phyloP scores from a whole-genome alignment of 1,140 invertebrate genomes.

The Orchesella cincta region DNA sequence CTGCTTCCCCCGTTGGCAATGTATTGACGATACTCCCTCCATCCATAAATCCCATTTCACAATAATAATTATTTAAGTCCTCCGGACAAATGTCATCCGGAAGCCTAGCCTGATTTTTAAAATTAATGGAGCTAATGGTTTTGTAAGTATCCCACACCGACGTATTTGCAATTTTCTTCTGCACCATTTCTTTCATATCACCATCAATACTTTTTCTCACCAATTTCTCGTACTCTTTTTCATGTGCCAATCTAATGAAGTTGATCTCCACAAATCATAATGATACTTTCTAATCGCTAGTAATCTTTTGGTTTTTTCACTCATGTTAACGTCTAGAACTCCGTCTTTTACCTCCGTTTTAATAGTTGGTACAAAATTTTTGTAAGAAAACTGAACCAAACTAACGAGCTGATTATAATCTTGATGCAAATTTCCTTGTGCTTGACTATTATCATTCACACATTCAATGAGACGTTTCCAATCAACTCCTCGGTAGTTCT shows the following conservation, averaged over 20 bases:
- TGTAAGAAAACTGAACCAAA: not conserved
- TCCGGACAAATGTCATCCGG: not conserved
- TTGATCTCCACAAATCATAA: not conserved
- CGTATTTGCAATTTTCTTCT: not conserved
- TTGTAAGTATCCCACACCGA: not conserved
- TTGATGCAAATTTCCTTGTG: not conserved
- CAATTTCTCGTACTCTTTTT: not conserved
- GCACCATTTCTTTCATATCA: not conserved
- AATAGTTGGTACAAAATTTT: not conserved
- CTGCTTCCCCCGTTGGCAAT: not conserved
- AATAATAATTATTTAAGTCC: not conserved
- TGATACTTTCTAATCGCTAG: not conserved
- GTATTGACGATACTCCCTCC: not conserved
- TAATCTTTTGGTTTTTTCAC: not conserved
- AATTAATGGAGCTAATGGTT: not conserved
- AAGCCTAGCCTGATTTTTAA: not conserved
- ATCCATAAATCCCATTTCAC: not conserved
- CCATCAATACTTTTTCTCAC: not conserved
- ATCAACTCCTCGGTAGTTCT: not conserved
- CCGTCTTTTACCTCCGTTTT: not conserved
- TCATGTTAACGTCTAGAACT: not conserved
- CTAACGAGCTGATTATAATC: not conserved
- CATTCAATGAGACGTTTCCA: not conserved
- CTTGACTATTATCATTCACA: not conserved
- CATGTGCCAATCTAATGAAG: not conserved